Percentiles rank a stretch among this genome's conserved stretches.
Evolutionary conservation across 2,797 vertebrate species (phyloP).

Genomic region (Cossypha polioptera): DNA sequence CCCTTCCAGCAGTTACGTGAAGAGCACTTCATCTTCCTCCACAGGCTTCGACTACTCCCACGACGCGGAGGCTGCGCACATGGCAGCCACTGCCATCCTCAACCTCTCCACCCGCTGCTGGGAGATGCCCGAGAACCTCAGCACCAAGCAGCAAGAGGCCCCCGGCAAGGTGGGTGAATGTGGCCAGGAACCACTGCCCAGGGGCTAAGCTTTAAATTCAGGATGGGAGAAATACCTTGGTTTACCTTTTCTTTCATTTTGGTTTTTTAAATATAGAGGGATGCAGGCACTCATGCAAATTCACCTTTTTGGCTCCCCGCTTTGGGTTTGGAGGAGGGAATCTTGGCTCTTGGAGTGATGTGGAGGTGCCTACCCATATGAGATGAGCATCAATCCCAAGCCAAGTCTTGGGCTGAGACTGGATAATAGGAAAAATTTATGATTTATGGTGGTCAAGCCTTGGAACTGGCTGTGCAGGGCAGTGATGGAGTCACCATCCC

Average conservation of each 20-base stretch:
- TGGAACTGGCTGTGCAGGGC: neutral
- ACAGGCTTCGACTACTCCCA: constrained; percentile 93
- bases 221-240: neutral
- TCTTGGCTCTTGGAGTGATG: neutral
- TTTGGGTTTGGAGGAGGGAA: neutral
- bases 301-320: rapidly evolving
- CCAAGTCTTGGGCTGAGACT: neutral
- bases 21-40: constrained; percentile 85
- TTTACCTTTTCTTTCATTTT: neutral
- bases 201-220: neutral
- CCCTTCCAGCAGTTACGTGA: constrained; percentile 84
- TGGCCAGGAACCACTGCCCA: neutral
- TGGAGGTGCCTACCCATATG: neutral
- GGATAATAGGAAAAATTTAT: neutral
- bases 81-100: constrained; percentile 97
- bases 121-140: constrained; percentile 97
- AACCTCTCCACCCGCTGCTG: constrained; percentile 98
- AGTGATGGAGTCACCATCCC: neutral
- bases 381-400: neutral
- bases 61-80: constrained; percentile 94
- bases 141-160: constrained; percentile 86
- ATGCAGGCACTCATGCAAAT: rapidly evolving
- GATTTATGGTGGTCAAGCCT: neutral
- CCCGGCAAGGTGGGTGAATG: constrained; percentile 77
- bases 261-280: neutral